Base-by-base conservation (phyloP, 2,113 vertebrate species). In the Polypterus bichir region DNA sequence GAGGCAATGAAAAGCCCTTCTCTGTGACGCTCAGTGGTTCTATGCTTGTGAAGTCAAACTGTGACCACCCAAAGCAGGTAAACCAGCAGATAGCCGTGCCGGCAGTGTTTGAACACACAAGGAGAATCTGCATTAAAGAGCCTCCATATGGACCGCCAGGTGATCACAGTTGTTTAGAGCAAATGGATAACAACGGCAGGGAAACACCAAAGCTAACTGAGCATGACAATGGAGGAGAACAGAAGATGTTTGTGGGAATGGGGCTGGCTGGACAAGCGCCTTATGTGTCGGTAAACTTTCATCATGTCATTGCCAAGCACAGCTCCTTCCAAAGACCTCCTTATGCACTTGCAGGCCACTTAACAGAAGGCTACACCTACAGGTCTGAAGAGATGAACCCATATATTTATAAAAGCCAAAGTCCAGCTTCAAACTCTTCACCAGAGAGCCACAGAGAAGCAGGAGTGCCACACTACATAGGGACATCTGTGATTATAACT, bases 401-500 rank as follows among this genome's bases (percentile, higher is more conserved):
- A 0, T 86, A 82, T 55, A 2, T 77, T 7, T 86, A 82, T 76
- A 83, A 79, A 65, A 81, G 67, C 69, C 88, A 86, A 72, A 89
- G 83, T 67, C 80, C 83, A 3, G 78, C 81, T 46, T 85, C 83
- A 8, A 73, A 77, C 9, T 81, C 87, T 0, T 85, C 86, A 1
- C 84, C 84, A 0, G 84, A 88, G 44, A 74, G n/a, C 64, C 88
- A 84, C 69, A 79, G 73, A 61, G 86, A 88, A 44, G 65, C 78
- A 10, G 68, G 7, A 61, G 79, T 85, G 8, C 88, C 91, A 5
- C 89, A 91, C 57, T 92, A 90, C 66, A 90, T 91, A 7, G 82
- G 92, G 71, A 92, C 91, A 9, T 92, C 92, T 0, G 92, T 97
- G 55, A 96, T 97, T 58, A 97, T 97, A 64, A 90, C 89, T 62